Percentiles rank a stretch among this genome's conserved stretches.
Conservation (phyloP, 2,113 vertebrate genomes). For the Sprattus sprattus region DNA sequence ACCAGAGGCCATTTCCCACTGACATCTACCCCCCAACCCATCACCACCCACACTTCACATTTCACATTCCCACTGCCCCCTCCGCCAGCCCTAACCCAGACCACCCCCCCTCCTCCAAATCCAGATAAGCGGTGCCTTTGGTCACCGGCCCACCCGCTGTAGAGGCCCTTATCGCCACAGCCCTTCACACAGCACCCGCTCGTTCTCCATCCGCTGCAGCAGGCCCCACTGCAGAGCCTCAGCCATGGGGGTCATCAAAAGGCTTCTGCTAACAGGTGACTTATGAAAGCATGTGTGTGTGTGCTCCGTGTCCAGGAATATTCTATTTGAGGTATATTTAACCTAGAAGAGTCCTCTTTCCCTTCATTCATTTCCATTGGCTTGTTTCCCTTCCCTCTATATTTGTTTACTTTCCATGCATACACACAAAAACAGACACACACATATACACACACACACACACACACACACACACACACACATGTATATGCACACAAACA, state of each 20-base stretch:
- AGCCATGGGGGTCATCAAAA: not conserved
- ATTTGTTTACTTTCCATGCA: too few species aligned
- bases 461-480: not conserved
- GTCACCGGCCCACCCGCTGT: constrained; percentile 4
- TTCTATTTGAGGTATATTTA: not conserved
- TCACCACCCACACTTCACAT: not conserved
- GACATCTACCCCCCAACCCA: constrained; percentile 4
- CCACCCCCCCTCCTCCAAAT: not conserved
- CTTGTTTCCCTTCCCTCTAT: not conserved
- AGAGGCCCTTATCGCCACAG: constrained; percentile 2
- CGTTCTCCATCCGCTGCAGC: not conserved
- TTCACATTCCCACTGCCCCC: not conserved
- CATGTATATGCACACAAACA: not conserved
- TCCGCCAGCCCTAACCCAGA: not conserved
- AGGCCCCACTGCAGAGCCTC: not conserved
- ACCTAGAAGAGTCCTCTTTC: not conserved
- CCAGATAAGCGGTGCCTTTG: constrained; percentile 6
- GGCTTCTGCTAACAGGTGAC: not conserved
- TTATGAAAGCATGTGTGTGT: not conserved
- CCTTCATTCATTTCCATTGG: not conserved
- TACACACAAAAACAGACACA: not conserved
- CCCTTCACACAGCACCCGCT: not conserved
- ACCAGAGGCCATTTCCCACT: constrained; percentile 39
- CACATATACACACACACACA: not conserved
- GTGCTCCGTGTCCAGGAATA: not conserved